A percentile compares a stretch with the other conserved stretches of the same genome.
phyloP scores from a whole-genome alignment of 2,888 invertebrate genomes.

The Willowsia nigromaculata region DNA sequence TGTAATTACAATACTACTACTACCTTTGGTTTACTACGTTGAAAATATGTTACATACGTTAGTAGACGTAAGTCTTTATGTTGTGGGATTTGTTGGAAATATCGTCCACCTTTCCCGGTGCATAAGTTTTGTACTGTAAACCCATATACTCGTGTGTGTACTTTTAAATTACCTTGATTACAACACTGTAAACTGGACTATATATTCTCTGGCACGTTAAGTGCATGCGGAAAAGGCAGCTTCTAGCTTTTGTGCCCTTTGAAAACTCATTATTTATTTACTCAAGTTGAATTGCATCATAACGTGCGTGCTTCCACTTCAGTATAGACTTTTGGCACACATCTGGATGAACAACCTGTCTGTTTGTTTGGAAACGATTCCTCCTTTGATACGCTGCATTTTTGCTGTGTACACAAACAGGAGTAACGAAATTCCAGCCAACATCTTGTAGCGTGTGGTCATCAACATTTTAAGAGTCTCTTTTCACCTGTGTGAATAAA shows the following conservation, averaged over 20 bases:
- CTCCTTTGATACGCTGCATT: background rate
- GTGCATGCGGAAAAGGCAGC: background rate
- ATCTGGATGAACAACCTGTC: background rate
- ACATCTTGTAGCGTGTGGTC: slow-evolving; percentile 16
- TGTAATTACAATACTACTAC: background rate
- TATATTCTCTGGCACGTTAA: background rate
- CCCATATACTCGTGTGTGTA: too few species aligned
- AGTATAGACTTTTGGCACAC: background rate
- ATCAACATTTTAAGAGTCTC: slow-evolving; percentile 42
- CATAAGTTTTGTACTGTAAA: background rate
- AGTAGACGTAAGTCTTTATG: background rate
- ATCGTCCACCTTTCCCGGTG: background rate
- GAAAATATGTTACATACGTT: background rate
- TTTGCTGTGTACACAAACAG: background rate
- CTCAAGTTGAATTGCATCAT: slow-evolving; percentile 36
- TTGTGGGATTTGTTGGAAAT: background rate
- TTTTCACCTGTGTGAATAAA: slow-evolving; percentile 46
- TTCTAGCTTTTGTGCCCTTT: slow-evolving; percentile 1
- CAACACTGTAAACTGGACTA: background rate
- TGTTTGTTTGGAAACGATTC: background rate
- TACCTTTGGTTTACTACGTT: background rate
- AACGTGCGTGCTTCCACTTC: slow-evolving; percentile 29
- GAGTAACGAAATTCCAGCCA: background rate
- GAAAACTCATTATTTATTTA: slow-evolving; percentile 55
- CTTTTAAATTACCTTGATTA: slow-evolving; percentile 29